Conservation (phyloP, 2,888 invertebrate genomes). For the Tolmerus cingulatus region DNA sequence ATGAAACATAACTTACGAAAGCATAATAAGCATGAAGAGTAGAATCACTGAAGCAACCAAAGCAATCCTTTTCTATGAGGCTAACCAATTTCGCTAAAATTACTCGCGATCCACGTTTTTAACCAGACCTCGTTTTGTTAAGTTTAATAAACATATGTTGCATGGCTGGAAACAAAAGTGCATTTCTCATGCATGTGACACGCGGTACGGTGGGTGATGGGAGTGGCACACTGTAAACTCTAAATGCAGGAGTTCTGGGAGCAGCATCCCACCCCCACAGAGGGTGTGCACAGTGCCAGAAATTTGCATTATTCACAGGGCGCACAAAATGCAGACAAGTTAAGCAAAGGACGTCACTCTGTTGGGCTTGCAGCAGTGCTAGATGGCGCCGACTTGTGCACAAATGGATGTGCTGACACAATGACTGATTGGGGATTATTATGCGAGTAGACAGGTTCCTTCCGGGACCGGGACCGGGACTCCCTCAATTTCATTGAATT, state of each 20-base stretch:
- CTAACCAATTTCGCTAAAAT: conserved; percentile 30
- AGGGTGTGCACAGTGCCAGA: conserved; percentile 23
- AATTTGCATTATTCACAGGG: conserved; percentile 44
- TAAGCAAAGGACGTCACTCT: conserved; percentile 43
- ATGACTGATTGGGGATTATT: conserved; percentile 50
- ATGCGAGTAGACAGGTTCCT: conserved; percentile 35
- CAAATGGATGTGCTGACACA: conserved; percentile 48
- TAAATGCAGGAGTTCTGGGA: neutral
- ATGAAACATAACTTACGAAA: neutral
- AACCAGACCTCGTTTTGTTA: neutral
- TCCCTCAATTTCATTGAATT: neutral
- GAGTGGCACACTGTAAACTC: neutral
- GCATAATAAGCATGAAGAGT: neutral
- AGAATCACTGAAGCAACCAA: neutral
- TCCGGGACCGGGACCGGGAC: neutral
- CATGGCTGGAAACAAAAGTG: conserved; percentile 19
- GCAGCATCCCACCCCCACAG: neutral
- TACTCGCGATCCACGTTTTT: neutral
- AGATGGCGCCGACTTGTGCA: conserved; percentile 14
- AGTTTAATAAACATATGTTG: conserved; percentile 34
- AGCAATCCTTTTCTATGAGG: neutral
- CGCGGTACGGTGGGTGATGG: neutral
- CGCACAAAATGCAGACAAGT: conserved; percentile 40
- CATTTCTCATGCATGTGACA: conserved; percentile 30
- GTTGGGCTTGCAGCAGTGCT: conserved; percentile 23